These are phyloP conservation scores for Leptopilina drosophilae DNA, from an alignment of 2,888 invertebrate genomes.

Conservation along the genomic window DNA sequence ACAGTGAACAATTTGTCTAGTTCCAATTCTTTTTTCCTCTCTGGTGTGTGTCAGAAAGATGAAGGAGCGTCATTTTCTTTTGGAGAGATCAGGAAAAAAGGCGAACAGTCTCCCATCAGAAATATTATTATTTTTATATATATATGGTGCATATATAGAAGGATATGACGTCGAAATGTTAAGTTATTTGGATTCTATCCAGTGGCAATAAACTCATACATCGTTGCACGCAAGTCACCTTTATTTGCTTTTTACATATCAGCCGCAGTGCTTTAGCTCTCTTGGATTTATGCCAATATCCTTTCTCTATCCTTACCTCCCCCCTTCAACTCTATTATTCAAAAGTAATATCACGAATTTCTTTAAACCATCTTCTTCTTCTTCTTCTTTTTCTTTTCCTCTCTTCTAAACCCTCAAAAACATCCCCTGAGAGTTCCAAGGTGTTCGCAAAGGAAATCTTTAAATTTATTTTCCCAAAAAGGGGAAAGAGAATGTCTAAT, in stretches of 20 bases:
- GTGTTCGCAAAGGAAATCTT: background rate
- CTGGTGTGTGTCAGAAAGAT: constrained; percentile 4
- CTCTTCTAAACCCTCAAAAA: constrained; percentile 13
- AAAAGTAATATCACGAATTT: constrained; percentile 39
- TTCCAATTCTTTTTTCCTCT: background rate
- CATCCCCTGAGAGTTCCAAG: constrained; percentile 17
- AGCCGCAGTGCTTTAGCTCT: constrained; percentile 61
- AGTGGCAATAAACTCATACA: constrained; percentile 63
- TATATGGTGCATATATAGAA: constrained; percentile 42
- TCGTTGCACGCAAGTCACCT: constrained; percentile 48
- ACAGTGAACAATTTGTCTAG: constrained; percentile 29
- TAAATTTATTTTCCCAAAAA: background rate
- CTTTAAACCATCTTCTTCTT: background rate
- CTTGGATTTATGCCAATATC: constrained; percentile 66
- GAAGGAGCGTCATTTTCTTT: constrained; percentile 28
- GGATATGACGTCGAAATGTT: constrained; percentile 58
- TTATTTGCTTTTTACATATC: constrained; percentile 58
- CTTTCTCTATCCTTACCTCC: background rate
- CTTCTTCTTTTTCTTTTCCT: background rate
- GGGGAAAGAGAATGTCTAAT: background rate
- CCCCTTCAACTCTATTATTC: constrained; percentile 18
- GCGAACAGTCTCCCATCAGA: constrained; percentile 33
- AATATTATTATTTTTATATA: constrained; percentile 17
- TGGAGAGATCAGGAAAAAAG: constrained; percentile 13
- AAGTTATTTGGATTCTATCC: constrained; percentile 69